Conservation (phyloP, 2,888 invertebrate species). For the Mythimna vitellina region DNA sequence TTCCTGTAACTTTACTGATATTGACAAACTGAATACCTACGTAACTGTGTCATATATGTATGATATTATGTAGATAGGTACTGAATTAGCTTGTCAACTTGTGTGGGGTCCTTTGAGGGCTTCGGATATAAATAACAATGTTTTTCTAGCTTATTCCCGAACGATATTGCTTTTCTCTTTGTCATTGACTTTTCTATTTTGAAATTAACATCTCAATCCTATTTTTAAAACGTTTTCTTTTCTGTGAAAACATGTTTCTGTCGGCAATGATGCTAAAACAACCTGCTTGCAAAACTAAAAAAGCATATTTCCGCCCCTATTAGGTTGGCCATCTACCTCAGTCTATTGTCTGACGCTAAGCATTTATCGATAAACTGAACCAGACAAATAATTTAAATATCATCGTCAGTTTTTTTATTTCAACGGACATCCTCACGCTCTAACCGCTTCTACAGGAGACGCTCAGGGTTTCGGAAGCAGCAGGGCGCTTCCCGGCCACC, state of each 20-base stretch:
- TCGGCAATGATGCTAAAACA: not conserved
- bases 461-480: no score
- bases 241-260: not conserved
- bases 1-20: slow-evolving; percentile 31
- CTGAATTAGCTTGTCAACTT: slow-evolving; percentile 13
- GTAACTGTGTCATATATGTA: not conserved
- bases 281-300: not conserved
- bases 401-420: not conserved
- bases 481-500: no score
- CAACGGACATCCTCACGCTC: no score
- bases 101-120: slow-evolving; percentile 7
- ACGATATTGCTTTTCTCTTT: slow-evolving; percentile 17
- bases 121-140: slow-evolving; percentile 14
- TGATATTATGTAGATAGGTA: not conserved
- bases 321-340: not conserved
- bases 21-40: slow-evolving; percentile 14
- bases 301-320: not conserved
- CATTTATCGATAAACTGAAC: not conserved
- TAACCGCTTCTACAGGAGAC: no score
- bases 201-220: not conserved
- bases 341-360: not conserved
- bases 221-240: not conserved
- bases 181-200: slow-evolving; percentile 21
- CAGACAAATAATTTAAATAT: not conserved
- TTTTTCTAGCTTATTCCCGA: slow-evolving; percentile 15